Evolutionary conservation across 2,113 vertebrate species (phyloP), one percentile per base, ranked within the genome.

Genomic region (Strix uralensis): DNA sequence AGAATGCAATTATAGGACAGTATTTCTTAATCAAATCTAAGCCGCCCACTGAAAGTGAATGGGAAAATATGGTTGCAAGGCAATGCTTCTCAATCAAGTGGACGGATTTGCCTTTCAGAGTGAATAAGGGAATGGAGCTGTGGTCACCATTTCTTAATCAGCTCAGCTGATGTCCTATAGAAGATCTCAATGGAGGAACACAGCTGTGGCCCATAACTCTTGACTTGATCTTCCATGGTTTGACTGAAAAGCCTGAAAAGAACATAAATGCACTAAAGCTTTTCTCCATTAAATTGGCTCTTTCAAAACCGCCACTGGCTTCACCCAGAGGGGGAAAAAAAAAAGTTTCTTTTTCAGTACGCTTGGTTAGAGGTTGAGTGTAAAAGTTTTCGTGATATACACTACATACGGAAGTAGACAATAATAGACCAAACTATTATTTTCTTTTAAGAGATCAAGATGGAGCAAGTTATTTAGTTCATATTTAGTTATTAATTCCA

Each of bases 111-210:
- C 61, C 27, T 95, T 93, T 96, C 79, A 82, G 42, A 2, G 87
- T 25, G 59, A 92, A 91, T 12, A 59, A 80, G 67, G 83, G 88
- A 65, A 44, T 0, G 71, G 73, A 94, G 73, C 62, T 15, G 58
- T 49, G 71, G 65, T 46, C 66, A 51, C 84, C 54, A 52, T 42
- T 61, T 71, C 93, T 86, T 34, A 72, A 79, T 89, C 87, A 42
- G 83, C 88, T 95, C 92, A 90, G 95, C 95, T 96, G 91, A 94
- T 72, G 88, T 40, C 78, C 96, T 75, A 83, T 42, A 77, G 67
- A 92, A 94, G 69, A 13, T 42, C 69, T 84, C 95, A 81, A 81
- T 63, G 84, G 52, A 62, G 47, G 66, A 40, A 90, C 93, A 92
- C 74, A 90, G 71, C 87, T 89, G 67, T 27, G 86, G 86, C 81